Evolutionary conservation across 2,888 invertebrate genomes (phyloP).

Genomic region (Eremobia ochroleuca): DNA sequence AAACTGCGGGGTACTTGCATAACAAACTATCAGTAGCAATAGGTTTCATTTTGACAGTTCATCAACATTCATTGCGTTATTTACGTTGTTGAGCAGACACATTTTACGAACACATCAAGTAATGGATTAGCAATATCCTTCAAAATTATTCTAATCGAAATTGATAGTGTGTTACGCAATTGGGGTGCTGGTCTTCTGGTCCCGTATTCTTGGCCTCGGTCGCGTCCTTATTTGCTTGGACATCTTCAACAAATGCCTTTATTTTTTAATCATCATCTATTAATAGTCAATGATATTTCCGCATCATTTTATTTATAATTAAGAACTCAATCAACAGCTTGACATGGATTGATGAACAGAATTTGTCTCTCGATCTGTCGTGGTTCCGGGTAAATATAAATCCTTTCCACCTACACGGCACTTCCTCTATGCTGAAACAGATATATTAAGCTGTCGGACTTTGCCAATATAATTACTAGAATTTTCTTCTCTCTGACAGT

Average conservation of each 20-base stretch:
- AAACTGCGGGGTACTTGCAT: neutral
- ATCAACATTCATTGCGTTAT: neutral
- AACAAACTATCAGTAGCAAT: neutral
- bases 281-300: neutral
- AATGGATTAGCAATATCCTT: neutral
- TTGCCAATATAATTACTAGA: slow-evolving; percentile 39
- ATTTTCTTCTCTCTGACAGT: slow-evolving; percentile 29
- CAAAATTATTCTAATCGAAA: neutral
- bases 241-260: neutral
- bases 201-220: neutral
- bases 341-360: slow-evolving; percentile 17
- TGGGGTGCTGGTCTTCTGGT: neutral
- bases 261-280: neutral
- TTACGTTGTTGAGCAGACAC: neutral
- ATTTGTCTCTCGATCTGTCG: slow-evolving; percentile 4
- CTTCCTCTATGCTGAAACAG: slow-evolving; percentile 39
- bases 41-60: neutral
- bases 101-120: neutral
- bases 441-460: slow-evolving; percentile 30
- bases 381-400: slow-evolving; percentile 28
- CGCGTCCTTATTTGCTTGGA: neutral
- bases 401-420: slow-evolving; percentile 18
- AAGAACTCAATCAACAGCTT: neutral
- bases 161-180: neutral
- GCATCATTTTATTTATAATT: neutral